Conservation (phyloP, 92 coral and sea anemone genomes). For the Phenganax subtilis region DNA sequence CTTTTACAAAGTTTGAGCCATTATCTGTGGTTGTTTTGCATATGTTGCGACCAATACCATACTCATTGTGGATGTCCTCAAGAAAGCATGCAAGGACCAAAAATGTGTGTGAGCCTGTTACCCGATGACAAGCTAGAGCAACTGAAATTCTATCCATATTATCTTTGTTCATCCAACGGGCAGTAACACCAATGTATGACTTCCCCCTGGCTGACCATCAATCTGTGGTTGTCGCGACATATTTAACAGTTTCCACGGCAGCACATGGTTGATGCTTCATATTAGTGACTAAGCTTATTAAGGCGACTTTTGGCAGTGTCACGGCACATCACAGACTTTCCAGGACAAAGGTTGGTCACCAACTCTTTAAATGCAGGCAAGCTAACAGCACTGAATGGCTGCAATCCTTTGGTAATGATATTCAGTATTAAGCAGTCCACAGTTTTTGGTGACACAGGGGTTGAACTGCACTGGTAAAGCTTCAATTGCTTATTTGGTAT, state of each 20-base stretch:
- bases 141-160: conserved; percentile 23
- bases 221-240: conserved; percentile 27
- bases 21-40: conserved; percentile 25
- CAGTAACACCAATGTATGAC: conserved; percentile 32
- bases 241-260: background rate
- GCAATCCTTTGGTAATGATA: conserved; percentile 24
- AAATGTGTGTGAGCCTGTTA: conserved; percentile 22
- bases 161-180: conserved; percentile 13
- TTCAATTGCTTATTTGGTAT: conserved; percentile 4
- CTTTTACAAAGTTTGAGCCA: conserved; percentile 9
- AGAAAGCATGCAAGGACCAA: conserved; percentile 10
- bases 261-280: conserved; percentile 9
- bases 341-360: conserved; percentile 27
- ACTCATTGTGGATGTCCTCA: conserved; percentile 28
- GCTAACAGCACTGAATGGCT: conserved; percentile 24
- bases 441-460: conserved; percentile 16
- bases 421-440: conserved; percentile 16
- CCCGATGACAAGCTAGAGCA: conserved; percentile 15
- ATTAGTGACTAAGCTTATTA: background rate
- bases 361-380: conserved; percentile 27
- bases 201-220: conserved; percentile 30
- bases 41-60: conserved; percentile 22
- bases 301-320: conserved; percentile 21
- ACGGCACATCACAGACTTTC: conserved; percentile 23
- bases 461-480: conserved; percentile 8